Conservation (phyloP, 2,113 vertebrate species). For the Holacanthus passer region DNA sequence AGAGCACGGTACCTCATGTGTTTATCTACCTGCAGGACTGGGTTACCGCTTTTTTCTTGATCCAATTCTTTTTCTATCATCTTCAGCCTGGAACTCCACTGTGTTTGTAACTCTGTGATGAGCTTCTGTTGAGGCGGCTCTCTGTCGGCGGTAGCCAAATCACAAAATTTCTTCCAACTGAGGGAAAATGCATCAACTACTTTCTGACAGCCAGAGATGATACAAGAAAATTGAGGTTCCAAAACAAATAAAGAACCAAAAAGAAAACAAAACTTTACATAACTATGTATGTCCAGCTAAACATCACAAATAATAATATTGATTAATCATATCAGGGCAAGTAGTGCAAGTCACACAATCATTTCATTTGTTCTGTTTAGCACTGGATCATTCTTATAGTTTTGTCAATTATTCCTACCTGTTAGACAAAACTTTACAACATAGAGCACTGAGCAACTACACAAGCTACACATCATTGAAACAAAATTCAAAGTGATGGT, state of each 20-base stretch:
- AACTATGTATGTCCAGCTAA: neutral
- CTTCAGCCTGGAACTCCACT: conserved; percentile 17
- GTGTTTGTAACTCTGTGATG: conserved; percentile 20
- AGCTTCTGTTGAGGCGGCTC: conserved; percentile 14
- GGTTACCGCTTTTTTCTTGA: conserved; percentile 18
- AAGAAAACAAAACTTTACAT: neutral
- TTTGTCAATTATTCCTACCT: neutral
- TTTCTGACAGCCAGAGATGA: neutral
- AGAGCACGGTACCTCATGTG: conserved; percentile 3
- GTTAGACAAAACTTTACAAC: neutral
- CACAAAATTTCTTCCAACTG: neutral
- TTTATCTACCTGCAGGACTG: conserved; percentile 24
- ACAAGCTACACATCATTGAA: neutral
- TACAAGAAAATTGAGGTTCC: neutral
- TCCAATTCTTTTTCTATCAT: conserved; percentile 48
- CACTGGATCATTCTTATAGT: neutral
- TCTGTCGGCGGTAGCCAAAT: neutral
- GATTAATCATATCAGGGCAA: neutral
- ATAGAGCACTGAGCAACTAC: neutral
- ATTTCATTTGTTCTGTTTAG: neutral
- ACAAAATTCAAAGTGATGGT: too few relatives aligned
- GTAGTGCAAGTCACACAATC: neutral
- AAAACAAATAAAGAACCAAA: neutral
- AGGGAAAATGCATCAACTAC: neutral
- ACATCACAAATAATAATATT: neutral